Evolutionary conservation across 92 coral and sea anemone species (phyloP), one percentile per base, ranked within the genome.

Genomic region (Zoanthus sociatus): DNA sequence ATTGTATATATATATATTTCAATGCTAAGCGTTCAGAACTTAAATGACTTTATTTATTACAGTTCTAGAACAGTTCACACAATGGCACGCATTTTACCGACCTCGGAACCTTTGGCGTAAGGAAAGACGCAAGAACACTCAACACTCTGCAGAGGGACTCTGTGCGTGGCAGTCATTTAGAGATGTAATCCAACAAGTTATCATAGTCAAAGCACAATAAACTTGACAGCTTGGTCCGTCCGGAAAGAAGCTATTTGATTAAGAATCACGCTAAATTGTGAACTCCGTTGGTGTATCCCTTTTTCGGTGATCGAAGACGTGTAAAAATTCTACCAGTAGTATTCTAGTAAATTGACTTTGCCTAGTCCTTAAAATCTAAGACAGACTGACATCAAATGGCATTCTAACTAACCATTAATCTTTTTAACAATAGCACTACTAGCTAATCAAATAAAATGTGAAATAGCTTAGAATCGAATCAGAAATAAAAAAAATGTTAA

Each of bases 81-180:
- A 58, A 11, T 58, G 16, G 16, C 66, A 58, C 66, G 66, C 66
- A 58, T 58, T 58, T 58, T 58, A 58, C 66, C 66, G 66, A 58
- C 66, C 66, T 58, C 66, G 66, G 66, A 58, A 58, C n/a, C 66
- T 58, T 58, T 58, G 66, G 66, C 66, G 66, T 14, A 58, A 58
- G 16, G 66, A 14, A 58, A 58, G 66, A 11, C 17, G 14, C 66
- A 58, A 14, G 16, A 58, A 14, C 58, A 10, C 58, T 53, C 58
- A 53, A 10, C 58, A 3, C n/a, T 58, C 66, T 11, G 66, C 2
- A 58, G 66, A 11, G n/a, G 66, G 14, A 58, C 16, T 11, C 10
- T 58, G 66, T 58, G 66, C 16, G 66, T 58, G 5, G 66, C 66
- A 58, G 66, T 58, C 66, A 58, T 58, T 58, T 14, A 58, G 66